A percentile compares a stretch with the other conserved stretches of the same genome.
Evolutionary conservation across 1,140 invertebrate species (phyloP).

Genomic region (Spodoptera litura): DNA sequence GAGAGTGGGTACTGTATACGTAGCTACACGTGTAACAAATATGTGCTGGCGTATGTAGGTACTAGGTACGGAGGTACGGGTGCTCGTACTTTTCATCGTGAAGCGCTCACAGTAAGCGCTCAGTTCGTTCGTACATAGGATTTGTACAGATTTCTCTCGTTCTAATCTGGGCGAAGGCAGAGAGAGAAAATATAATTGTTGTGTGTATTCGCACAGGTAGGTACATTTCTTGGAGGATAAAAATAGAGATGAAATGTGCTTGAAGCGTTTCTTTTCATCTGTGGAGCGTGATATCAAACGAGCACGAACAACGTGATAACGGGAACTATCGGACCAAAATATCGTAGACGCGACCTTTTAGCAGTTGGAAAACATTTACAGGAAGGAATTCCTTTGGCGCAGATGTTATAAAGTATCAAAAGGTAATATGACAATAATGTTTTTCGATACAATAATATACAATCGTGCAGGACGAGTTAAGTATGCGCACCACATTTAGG

Average conservation of each 20-base stretch:
- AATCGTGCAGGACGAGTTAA: too few species aligned
- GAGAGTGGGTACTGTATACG: slow-evolving; percentile 1
- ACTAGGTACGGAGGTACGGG: background rate
- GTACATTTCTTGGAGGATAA: slow-evolving; percentile 7
- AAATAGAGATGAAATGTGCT: slow-evolving; percentile 38
- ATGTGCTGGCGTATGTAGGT: background rate
- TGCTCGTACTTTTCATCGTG: slow-evolving; percentile 26
- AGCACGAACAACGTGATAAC: slow-evolving; percentile 32
- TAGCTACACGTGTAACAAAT: background rate
- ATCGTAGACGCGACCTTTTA: slow-evolving; percentile 14
- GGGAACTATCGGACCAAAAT: slow-evolving; percentile 24
- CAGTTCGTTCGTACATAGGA: slow-evolving; percentile 13
- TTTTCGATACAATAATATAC: slow-evolving; percentile 7
- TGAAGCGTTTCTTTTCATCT: slow-evolving; percentile 34
- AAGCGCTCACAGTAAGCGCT: slow-evolving; percentile 34
- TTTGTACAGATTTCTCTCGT: slow-evolving; percentile 29
- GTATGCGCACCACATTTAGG: too few species aligned
- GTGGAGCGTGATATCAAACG: slow-evolving; percentile 34
- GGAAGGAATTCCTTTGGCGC: slow-evolving; percentile 4
- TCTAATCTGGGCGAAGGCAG: slow-evolving; percentile 29
- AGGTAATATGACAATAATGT: slow-evolving; percentile 2
- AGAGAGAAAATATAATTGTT: slow-evolving; percentile 36
- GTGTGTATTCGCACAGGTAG: slow-evolving; percentile 1
- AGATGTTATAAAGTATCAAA: slow-evolving; percentile 23
- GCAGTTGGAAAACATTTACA: slow-evolving; percentile 3